Evolutionary conservation across 2,113 vertebrate species (phyloP).

Genomic region (Microcebus lehilahytsara): DNA sequence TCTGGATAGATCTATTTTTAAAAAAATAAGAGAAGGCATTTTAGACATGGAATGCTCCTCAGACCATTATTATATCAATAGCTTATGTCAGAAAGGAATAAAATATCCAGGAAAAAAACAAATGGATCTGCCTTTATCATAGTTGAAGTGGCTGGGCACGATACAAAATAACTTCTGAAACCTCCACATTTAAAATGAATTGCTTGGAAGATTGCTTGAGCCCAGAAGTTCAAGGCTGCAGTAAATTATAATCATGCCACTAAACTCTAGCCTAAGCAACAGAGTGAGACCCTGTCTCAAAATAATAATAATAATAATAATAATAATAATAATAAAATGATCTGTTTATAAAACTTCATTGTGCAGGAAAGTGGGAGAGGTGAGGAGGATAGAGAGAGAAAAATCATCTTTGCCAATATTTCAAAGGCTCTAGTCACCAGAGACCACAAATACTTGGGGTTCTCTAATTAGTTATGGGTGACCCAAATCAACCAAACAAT

Average conservation of each 20-base stretch:
- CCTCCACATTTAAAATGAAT: neutral
- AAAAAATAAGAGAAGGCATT: conserved; percentile 39
- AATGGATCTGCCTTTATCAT: neutral
- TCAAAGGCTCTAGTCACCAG: neutral
- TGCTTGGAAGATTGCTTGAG: neutral
- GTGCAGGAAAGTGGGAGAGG: neutral
- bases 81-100: neutral
- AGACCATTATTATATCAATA: neutral
- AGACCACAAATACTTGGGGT: neutral
- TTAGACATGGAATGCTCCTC: neutral
- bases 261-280: too few relatives aligned
- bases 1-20: conserved; percentile 88
- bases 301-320: neutral
- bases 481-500: conserved; percentile 5
- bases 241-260: too few relatives aligned
- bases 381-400: neutral
- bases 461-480: conserved; percentile 2
- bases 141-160: neutral
- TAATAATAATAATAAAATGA: neutral
- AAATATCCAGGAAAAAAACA: neutral
- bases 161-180: neutral
- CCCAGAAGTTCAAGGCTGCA: neutral
- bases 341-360: neutral
- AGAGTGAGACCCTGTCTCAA: too few relatives aligned
- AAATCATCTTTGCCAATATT: neutral